Evolutionary conservation across 1,140 invertebrate species (phyloP), one percentile per base, ranked within the genome.

Genomic region (Macrobrachium rosenbergii): DNA sequence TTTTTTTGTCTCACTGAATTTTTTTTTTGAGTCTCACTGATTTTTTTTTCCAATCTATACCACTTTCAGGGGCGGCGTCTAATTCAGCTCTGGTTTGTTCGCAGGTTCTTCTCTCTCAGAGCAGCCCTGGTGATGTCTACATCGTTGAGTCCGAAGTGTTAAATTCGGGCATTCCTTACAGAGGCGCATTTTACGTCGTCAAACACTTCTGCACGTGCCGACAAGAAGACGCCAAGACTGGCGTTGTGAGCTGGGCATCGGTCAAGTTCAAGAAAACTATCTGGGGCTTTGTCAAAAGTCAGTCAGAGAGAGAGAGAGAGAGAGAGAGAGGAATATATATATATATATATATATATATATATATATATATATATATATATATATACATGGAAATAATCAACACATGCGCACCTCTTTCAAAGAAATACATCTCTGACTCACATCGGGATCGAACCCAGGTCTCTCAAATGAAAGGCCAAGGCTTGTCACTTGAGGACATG

Each of bases 201-300:
- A 87, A 72, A 67, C 78, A 87, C 78, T 87, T 81, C 77, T 87
- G 84, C 59, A 52, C 81, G 5, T n/a, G 64, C 8, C 59, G 37
- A 69, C 67, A 45, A 23, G 67, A 52, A 0, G 78, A 75, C 16
- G 43, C 12, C 58, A 60, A 17, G 17, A 87, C 84, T 19, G 72
- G 28, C 8, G 8, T 87, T 5, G 73, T 23, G 12, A 59, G 80
- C 12, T 87, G 84, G 84, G 63, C 14, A 23, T 8, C 5, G 23
- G 79, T 87, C 77, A 87, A 81, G 64, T 87, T 81, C 64, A 87
- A 81, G 84, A 87, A 87, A 67, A 63, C 21, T n/a, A 14, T 75
- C 5, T 87, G 84, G 84, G 67, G 78, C 19, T 75, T 87, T 17
- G 37, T 87, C 43, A 87, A 87, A 45, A 62, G 84, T 87, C 8